These are phyloP conservation scores for Deilephila elpenor DNA, from an alignment of 2,888 invertebrate species.

Conservation along the genomic window DNA sequence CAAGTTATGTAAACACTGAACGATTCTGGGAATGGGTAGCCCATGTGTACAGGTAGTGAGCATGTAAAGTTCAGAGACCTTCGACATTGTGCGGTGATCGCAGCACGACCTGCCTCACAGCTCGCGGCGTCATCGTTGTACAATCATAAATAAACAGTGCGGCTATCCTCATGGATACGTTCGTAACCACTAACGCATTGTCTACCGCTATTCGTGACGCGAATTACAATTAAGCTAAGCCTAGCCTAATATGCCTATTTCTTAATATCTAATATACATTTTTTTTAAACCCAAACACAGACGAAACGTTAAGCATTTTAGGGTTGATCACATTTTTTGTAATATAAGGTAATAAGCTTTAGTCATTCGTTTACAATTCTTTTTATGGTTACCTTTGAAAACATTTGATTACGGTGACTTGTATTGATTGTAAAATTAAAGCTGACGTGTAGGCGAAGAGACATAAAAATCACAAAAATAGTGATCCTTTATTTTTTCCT, in stretches of 20 bases:
- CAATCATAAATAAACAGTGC: constrained; percentile 12
- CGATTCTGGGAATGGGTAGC: not conserved
- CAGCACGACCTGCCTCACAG: constrained; percentile 64
- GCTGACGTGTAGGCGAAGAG: too few relatives aligned
- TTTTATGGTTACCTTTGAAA: too few relatives aligned
- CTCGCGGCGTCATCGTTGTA: constrained; percentile 41
- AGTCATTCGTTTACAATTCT: too few relatives aligned
- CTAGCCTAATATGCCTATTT: not conserved
- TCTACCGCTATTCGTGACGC: constrained; percentile 2
- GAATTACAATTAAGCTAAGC: not conserved
- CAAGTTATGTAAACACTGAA: not conserved
- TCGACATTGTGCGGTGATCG: constrained; percentile 39
- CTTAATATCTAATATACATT: not conserved
- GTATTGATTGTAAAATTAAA: too few relatives aligned
- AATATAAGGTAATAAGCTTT: too few relatives aligned
- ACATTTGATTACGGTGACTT: too few relatives aligned
- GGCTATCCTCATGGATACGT: constrained; percentile 15
- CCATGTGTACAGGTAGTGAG: not conserved
- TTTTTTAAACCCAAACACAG: not conserved
- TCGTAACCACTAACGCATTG: constrained; percentile 1
- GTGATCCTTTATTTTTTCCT: too few relatives aligned
- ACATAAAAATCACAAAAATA: too few relatives aligned
- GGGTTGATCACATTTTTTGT: too few relatives aligned
- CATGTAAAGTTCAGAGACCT: constrained; percentile 44
- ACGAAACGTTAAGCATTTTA: not conserved